Conservation (phyloP, 1,140 invertebrate species). For the Drosophila kurseongensis region DNA sequence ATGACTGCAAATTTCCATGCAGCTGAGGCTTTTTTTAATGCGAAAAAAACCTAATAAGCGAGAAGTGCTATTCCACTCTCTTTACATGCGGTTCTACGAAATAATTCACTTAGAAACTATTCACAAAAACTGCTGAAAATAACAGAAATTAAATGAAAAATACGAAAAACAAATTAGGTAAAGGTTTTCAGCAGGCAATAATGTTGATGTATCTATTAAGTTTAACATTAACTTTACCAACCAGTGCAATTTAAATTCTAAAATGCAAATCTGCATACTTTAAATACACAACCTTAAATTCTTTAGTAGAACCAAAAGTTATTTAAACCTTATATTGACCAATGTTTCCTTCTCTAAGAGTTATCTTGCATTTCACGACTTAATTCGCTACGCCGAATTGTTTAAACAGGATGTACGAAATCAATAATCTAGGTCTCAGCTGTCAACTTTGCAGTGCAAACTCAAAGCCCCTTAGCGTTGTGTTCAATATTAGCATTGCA, state of each 20-base stretch:
- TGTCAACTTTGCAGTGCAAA: constrained; percentile 10
- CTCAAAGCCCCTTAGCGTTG: background rate
- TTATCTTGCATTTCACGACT: constrained; percentile 2
- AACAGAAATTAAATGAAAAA: too few relatives aligned
- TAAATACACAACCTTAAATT: too few relatives aligned
- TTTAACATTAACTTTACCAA: too few relatives aligned
- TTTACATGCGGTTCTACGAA: constrained; percentile 14
- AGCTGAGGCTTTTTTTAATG: constrained; percentile 32
- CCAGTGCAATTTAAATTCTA: too few relatives aligned
- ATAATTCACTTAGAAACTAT: constrained; percentile 7
- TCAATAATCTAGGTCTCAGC: constrained; percentile 21
- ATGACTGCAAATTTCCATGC: constrained; percentile 50
- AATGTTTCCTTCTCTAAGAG: background rate
- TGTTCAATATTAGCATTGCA: constrained; percentile 43
- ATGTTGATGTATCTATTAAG: too few relatives aligned
- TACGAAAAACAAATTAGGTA: too few relatives aligned
- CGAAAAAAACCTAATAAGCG: constrained; percentile 18
- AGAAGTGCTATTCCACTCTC: constrained; percentile 5
- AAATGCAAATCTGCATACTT: too few relatives aligned
- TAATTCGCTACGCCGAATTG: constrained; percentile 8
- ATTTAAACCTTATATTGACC: too few relatives aligned
- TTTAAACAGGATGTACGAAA: constrained; percentile 21
- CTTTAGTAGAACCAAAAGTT: too few relatives aligned
- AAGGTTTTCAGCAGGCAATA: too few relatives aligned
- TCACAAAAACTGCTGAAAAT: background rate